Conservation (phyloP, 2,888 invertebrate species). For the Apotomis capreana region DNA sequence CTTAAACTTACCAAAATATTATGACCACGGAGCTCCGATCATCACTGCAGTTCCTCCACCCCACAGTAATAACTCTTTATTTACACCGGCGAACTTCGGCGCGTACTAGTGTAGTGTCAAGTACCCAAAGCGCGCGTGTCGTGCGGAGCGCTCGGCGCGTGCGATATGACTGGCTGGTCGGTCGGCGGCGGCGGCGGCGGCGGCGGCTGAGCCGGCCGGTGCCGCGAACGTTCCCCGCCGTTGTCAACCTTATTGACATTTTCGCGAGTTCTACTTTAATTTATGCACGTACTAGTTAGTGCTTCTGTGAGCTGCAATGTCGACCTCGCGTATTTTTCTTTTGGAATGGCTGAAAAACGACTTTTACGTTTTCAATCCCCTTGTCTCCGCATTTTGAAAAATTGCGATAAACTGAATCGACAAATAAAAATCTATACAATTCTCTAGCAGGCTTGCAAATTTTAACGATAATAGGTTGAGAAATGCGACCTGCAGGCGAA, state of each 20-base stretch:
- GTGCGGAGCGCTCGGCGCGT: slow-evolving; percentile 20
- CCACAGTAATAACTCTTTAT: slow-evolving; percentile 51
- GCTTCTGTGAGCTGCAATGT: too few relatives aligned
- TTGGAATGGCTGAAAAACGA: too few relatives aligned
- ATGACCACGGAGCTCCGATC: slow-evolving; percentile 49
- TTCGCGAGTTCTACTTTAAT: background rate
- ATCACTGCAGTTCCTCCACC: slow-evolving; percentile 57
- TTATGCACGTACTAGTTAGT: too few relatives aligned
- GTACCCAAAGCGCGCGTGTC: slow-evolving; percentile 8
- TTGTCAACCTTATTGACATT: slow-evolving; percentile 21
- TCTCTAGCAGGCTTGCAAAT: too few relatives aligned
- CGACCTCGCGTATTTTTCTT: too few relatives aligned
- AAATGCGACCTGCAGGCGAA: too few relatives aligned
- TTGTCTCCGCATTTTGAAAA: too few relatives aligned
- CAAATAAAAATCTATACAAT: too few relatives aligned
- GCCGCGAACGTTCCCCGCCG: background rate
- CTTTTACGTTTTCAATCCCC: too few relatives aligned
- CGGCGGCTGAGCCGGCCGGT: too few relatives aligned
- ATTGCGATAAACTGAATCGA: too few relatives aligned
- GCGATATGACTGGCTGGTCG: slow-evolving; percentile 35
- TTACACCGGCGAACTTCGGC: background rate
- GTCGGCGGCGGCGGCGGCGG: background rate
- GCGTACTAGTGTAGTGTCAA: slow-evolving; percentile 12
- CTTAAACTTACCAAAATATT: slow-evolving; percentile 55
- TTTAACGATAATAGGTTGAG: too few relatives aligned